Conservation (phyloP, 92 coral and sea anemone genomes). For the Umimayanthus chanpuru region DNA sequence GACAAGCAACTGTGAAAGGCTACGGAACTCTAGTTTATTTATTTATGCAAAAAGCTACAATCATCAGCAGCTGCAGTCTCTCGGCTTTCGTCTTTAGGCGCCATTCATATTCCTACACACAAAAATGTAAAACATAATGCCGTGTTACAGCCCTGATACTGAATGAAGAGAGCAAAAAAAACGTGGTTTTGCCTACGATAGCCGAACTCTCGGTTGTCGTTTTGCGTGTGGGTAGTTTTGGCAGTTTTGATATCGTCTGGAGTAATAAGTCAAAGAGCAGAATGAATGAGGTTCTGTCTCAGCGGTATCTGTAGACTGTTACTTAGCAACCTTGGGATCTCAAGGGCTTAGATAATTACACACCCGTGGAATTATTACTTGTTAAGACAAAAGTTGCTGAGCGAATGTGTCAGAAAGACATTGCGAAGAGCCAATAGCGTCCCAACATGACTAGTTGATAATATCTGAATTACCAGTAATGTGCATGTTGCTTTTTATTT, state of each 20-base stretch:
- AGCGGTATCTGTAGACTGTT: slow-evolving; percentile 19
- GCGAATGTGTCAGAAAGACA: slow-evolving; percentile 60
- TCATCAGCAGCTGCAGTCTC: slow-evolving; percentile 23
- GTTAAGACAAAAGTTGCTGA: slow-evolving; percentile 63
- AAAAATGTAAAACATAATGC: slow-evolving; percentile 2
- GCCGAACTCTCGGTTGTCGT: background rate
- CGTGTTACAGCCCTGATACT: background rate
- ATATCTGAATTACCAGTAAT: slow-evolving; percentile 19
- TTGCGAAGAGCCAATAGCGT: slow-evolving; percentile 24
- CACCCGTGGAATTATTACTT: slow-evolving; percentile 37
- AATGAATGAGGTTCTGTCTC: slow-evolving; percentile 3
- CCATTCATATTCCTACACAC: background rate
- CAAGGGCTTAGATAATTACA: slow-evolving; percentile 31
- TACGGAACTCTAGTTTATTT: background rate
- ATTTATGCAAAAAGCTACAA: background rate
- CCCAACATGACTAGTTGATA: background rate
- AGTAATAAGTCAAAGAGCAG: background rate
- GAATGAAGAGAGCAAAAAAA: background rate
- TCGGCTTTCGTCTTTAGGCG: background rate
- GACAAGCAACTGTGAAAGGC: background rate
- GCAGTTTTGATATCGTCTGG: background rate
- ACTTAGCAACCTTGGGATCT: slow-evolving; percentile 37
- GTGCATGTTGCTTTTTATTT: slow-evolving; percentile 5
- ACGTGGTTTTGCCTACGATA: background rate
- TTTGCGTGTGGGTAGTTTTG: background rate